These are phyloP conservation scores for Parapsyche elsis DNA, from an alignment of 1,140 invertebrate species.

Conservation along the genomic window DNA sequence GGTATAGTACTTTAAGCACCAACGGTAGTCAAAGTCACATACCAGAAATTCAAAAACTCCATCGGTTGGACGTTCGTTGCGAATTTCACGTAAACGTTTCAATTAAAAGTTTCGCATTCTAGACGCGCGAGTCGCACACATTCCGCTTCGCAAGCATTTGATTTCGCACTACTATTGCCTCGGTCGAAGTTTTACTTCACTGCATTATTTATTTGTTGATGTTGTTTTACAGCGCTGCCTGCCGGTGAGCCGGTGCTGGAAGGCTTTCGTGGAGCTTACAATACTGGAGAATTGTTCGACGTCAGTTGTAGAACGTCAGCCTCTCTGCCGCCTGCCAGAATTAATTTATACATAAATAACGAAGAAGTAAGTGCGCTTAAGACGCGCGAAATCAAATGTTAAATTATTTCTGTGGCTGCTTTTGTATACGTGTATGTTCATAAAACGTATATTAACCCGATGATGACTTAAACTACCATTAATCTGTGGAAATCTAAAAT, in stretches of 20 bases:
- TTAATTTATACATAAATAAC: slow-evolving; percentile 42
- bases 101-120: slow-evolving; percentile 1
- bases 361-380: not conserved
- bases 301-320: slow-evolving; percentile 41
- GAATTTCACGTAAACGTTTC: not conserved
- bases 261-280: slow-evolving; percentile 38
- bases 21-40: not conserved
- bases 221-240: slow-evolving; percentile 37
- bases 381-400: too few relatives aligned
- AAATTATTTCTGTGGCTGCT: too few relatives aligned
- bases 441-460: too few relatives aligned
- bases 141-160: too few relatives aligned
- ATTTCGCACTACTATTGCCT: too few relatives aligned
- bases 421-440: too few relatives aligned
- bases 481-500: too few relatives aligned
- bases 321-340: slow-evolving; percentile 21
- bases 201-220: not conserved
- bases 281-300: slow-evolving; percentile 43
- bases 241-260: slow-evolving; percentile 24
- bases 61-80: too few relatives aligned
- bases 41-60: too few relatives aligned
- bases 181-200: too few relatives aligned
- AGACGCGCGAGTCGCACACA: too few relatives aligned
- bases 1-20: slow-evolving; percentile 29
- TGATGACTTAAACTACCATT: too few relatives aligned